Percentiles rank a stretch among this genome's conserved stretches.
These are phyloP conservation scores for Thereva unica DNA, from an alignment of 2,888 invertebrate species.

Conservation along the genomic window DNA sequence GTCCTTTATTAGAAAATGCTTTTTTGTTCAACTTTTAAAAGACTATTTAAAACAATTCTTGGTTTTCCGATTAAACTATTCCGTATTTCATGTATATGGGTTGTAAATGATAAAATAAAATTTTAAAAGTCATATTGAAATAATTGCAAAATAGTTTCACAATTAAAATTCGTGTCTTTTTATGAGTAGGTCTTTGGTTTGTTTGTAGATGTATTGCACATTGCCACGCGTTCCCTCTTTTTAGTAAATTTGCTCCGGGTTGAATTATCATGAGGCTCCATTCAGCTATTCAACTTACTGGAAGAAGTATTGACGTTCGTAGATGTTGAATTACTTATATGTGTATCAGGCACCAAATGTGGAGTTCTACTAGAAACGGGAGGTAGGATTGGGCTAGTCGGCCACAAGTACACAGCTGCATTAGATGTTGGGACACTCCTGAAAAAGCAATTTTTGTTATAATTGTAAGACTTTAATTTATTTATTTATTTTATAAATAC, in stretches of 20 bases:
- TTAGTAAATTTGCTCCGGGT: conserved; percentile 19
- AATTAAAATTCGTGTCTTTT: conserved; percentile 9
- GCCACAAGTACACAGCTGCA: conserved; percentile 75
- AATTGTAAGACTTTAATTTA: not conserved
- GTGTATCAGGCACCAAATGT: conserved; percentile 73
- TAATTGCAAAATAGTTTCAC: conserved; percentile 9
- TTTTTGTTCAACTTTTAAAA: too few relatives aligned
- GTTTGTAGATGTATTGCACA: not conserved
- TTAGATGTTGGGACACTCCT: conserved; percentile 59
- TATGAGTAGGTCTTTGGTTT: conserved; percentile 21
- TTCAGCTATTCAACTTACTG: conserved; percentile 59
- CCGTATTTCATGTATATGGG: too few relatives aligned
- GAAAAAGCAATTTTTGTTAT: not conserved
- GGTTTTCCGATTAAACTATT: too few relatives aligned
- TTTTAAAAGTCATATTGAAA: not conserved
- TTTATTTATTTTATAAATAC: not conserved
- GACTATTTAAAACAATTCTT: too few relatives aligned
- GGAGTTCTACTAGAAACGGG: conserved; percentile 71
- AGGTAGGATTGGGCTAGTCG: conserved; percentile 76
- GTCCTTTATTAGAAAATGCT: too few relatives aligned
- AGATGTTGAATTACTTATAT: conserved; percentile 53
- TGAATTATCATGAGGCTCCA: conserved; percentile 47
- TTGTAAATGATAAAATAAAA: too few relatives aligned
- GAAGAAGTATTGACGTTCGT: conserved; percentile 58
- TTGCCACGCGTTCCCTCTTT: conserved; percentile 27